These are phyloP conservation scores for Remorina albescens DNA, from an alignment of 2,797 vertebrate species.

Conservation along the genomic window DNA sequence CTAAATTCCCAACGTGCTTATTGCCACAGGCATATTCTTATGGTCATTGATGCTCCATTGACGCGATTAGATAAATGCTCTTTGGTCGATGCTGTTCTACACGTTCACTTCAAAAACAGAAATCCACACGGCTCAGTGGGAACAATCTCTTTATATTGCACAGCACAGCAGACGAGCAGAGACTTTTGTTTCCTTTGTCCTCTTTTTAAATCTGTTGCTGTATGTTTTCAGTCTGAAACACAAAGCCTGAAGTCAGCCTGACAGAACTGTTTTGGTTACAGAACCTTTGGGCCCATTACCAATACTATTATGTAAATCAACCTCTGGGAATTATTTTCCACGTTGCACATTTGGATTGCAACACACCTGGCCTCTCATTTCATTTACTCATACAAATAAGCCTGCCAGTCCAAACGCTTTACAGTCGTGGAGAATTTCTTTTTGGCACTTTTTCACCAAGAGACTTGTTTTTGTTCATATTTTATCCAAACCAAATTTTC, in stretches of 20 bases:
- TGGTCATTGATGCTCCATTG: background rate
- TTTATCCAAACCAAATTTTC: constrained; percentile 14
- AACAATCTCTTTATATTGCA: background rate
- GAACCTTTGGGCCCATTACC: constrained; percentile 70
- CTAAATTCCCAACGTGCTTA: constrained; percentile 6
- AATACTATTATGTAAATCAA: constrained; percentile 77
- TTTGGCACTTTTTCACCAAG: constrained; percentile 31
- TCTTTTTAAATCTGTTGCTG: constrained; percentile 39
- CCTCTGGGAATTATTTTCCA: constrained; percentile 70
- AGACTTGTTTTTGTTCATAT: constrained; percentile 27
- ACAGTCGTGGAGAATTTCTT: constrained; percentile 36
- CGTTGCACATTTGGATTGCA: constrained; percentile 66
- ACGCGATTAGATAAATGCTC: background rate
- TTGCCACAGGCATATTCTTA: constrained; percentile 27
- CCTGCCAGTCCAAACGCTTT: constrained; percentile 51
- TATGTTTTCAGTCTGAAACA: constrained; percentile 58
- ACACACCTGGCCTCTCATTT: constrained; percentile 65
- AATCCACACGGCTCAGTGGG: background rate
- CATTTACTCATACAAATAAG: constrained; percentile 63
- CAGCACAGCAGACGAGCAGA: constrained; percentile 2
- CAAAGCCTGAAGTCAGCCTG: constrained; percentile 64
- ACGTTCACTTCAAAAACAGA: constrained; percentile 3
- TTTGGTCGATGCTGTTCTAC: background rate
- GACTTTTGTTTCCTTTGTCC: constrained; percentile 34
- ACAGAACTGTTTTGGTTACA: constrained; percentile 75